phyloP scores from a whole-genome alignment of 2,797 vertebrate genomes.

The Thunnus albacares region DNA sequence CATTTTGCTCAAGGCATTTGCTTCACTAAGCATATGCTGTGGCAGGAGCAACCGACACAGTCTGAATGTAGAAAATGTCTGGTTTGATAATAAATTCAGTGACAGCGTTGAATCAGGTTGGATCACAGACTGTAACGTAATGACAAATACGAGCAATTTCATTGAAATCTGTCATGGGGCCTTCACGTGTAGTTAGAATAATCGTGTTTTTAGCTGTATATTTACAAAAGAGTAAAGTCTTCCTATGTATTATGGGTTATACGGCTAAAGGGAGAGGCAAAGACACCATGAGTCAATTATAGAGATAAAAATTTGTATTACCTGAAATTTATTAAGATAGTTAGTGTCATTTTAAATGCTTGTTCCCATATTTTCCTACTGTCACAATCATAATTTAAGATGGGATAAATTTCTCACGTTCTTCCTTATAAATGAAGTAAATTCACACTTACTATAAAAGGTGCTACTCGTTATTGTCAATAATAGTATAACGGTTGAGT shows the following conservation, averaged over 20 bases:
- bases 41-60: not conserved
- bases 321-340: too few species aligned
- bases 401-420: too few species aligned
- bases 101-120: not conserved
- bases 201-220: fast-evolving
- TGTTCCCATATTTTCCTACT: not conserved
- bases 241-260: not conserved
- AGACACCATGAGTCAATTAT: not conserved
- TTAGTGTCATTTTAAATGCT: too few species aligned
- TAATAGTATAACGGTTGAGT: not conserved
- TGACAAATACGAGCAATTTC: slow-evolving; percentile 9
- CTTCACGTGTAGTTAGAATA: slow-evolving; percentile 21
- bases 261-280: not conserved
- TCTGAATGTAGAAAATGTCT: not conserved
- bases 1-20: slow-evolving; percentile 55
- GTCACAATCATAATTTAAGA: not conserved
- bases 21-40: slow-evolving; percentile 22
- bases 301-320: not conserved
- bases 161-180: slow-evolving; percentile 23
- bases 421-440: not conserved
- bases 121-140: not conserved
- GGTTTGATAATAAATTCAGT: not conserved
- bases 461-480: too few species aligned
- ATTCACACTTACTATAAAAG: not conserved
- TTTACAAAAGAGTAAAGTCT: not conserved